Percentiles rank a stretch among this genome's conserved stretches.
Evolutionary conservation across 1,140 invertebrate species (phyloP).

Genomic region (Caerostris extrusa): DNA sequence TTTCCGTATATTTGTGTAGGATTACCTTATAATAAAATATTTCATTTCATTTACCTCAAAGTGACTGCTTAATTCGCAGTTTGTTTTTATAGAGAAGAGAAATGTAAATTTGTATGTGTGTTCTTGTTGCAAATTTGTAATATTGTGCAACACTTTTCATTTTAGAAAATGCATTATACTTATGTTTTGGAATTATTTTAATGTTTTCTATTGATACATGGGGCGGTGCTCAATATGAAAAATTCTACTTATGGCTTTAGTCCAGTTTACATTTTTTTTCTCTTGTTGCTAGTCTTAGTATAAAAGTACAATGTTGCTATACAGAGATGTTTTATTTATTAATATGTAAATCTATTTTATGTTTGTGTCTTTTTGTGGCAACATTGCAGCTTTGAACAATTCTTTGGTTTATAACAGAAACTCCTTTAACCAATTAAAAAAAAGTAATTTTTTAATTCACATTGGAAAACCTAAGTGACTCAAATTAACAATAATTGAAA

Average conservation of each 20-base stretch:
- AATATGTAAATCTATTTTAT: conserved; percentile 50
- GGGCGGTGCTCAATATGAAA: conserved; percentile 19
- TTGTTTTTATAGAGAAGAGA: not conserved
- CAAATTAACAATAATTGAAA: no score
- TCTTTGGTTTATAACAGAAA: no score
- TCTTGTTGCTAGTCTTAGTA: conserved; percentile 64
- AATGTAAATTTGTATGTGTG: not conserved
- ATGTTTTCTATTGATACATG: not conserved
- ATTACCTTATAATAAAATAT: not conserved
- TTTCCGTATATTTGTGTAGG: no score
- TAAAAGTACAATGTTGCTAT: conserved; percentile 54
- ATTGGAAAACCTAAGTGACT: no score
- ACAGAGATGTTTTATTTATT: conserved; percentile 71
- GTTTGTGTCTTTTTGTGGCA: conserved; percentile 58
- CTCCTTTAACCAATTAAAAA: no score
- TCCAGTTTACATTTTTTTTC: not conserved
- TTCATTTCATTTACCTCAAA: not conserved
- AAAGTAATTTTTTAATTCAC: no score
- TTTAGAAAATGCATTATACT: conserved; percentile 15
- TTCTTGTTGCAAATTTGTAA: not conserved
- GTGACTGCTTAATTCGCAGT: not conserved
- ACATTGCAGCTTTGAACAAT: conserved; percentile 45
- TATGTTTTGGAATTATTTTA: not conserved
- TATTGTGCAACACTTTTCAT: not conserved
- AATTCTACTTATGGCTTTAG: conserved; percentile 22